A percentile compares a stretch with the other conserved stretches of the same genome.
Conservation (phyloP, 35 echinoderm and acorn worm species). For the Heliocidaris erythrogramma region DNA sequence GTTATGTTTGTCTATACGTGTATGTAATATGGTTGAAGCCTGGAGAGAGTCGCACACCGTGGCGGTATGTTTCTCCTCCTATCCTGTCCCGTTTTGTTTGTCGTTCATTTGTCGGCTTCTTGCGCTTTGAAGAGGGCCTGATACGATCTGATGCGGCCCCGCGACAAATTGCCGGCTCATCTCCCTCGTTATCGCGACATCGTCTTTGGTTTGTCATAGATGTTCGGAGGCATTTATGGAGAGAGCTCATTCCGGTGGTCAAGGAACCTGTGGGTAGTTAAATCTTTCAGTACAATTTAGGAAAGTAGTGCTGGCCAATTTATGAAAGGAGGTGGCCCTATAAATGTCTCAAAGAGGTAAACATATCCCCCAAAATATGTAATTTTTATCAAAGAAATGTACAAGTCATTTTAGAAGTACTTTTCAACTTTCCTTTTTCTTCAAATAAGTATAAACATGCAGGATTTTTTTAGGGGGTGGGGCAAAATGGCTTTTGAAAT, state of each 20-base stretch:
- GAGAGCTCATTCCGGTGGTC: background rate
- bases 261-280: background rate
- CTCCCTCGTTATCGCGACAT: background rate
- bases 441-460: too few relatives aligned
- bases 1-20: slow-evolving; percentile 37
- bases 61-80: background rate
- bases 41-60: background rate
- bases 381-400: too few relatives aligned
- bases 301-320: too few relatives aligned
- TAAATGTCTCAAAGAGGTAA: too few relatives aligned
- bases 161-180: slow-evolving; percentile 1
- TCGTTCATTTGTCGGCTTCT: background rate
- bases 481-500: too few relatives aligned
- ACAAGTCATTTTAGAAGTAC: too few relatives aligned
- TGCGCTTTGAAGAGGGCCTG: background rate
- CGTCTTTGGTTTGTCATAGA: background rate
- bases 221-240: background rate
- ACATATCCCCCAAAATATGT: too few relatives aligned
- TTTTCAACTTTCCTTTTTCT: too few relatives aligned
- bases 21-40: background rate
- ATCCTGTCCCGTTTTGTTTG: background rate
- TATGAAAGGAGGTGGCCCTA: too few relatives aligned
- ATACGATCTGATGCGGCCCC: background rate
- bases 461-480: too few relatives aligned
- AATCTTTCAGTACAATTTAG: background rate